A percentile compares a stretch with the other conserved stretches of the same genome.
Evolutionary conservation across 2,888 invertebrate species (phyloP).

Genomic region (Drosophila birchii): DNA sequence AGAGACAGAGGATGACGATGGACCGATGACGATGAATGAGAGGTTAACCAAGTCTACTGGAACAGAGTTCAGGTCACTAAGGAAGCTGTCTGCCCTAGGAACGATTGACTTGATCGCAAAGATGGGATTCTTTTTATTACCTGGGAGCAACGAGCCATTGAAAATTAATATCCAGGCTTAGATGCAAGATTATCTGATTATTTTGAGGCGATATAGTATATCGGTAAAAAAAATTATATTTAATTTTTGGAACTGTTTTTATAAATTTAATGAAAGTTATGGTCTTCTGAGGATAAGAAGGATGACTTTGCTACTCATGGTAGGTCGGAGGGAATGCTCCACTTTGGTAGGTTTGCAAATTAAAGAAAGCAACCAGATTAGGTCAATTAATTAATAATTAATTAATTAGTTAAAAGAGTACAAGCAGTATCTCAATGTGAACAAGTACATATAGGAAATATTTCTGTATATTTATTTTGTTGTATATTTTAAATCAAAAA

Average conservation of each 20-base stretch:
- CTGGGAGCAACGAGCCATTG: background rate
- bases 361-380: background rate
- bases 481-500: too few relatives aligned
- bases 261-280: too few relatives aligned
- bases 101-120: conserved; percentile 4
- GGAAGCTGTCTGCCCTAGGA: conserved; percentile 1
- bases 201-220: background rate
- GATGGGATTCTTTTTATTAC: conserved; percentile 2
- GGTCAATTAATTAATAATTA: background rate
- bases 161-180: background rate
- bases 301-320: too few relatives aligned
- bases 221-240: background rate
- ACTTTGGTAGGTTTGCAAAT: too few relatives aligned
- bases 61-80: conserved; percentile 8
- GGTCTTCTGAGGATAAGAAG: background rate
- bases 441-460: too few relatives aligned
- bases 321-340: too few relatives aligned
- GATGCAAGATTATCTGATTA: background rate
- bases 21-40: conserved; percentile 16
- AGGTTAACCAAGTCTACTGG: conserved; percentile 10
- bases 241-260: background rate
- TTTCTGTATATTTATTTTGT: too few relatives aligned
- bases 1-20: conserved; percentile 9
- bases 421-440: too few relatives aligned
- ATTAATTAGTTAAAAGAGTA: too few relatives aligned